These are phyloP conservation scores for Polypterus senegalus DNA, from an alignment of 2,113 vertebrate genomes.

Conservation along the genomic window DNA sequence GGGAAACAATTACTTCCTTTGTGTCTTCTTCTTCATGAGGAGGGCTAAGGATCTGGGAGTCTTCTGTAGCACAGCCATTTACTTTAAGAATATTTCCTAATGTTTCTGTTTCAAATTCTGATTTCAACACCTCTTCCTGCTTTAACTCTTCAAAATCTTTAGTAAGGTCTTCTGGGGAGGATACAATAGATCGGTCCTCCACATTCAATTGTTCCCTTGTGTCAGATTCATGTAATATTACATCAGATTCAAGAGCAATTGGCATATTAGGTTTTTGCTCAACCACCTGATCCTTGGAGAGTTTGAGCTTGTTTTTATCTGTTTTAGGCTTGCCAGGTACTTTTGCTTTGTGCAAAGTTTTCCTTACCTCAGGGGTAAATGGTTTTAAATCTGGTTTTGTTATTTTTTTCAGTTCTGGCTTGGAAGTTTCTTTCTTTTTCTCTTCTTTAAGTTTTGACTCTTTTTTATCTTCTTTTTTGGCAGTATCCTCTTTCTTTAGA, in stretches of 20 bases:
- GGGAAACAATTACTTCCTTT: constrained; percentile 22
- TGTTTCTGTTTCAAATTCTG: constrained; percentile 19
- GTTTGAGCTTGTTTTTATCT: constrained; percentile 67
- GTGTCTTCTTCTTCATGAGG: constrained; percentile 25
- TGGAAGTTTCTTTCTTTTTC: constrained; percentile 74
- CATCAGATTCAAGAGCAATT: constrained; percentile 32
- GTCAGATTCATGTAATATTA: constrained; percentile 27
- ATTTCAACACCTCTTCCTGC: constrained; percentile 49
- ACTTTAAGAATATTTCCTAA: constrained; percentile 21
- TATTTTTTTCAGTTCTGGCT: constrained; percentile 74
- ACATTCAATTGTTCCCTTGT: constrained; percentile 30
- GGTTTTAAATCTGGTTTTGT: constrained; percentile 84
- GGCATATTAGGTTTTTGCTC: constrained; percentile 46
- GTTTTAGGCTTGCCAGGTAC: constrained; percentile 65
- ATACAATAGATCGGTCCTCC: constrained; percentile 65
- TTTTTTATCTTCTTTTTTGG: constrained; percentile 83
- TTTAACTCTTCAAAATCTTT: constrained; percentile 87
- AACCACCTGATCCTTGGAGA: constrained; percentile 46
- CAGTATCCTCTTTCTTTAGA: constrained; percentile 69
- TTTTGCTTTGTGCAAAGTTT: constrained; percentile 87
- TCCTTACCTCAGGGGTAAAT: constrained; percentile 87
- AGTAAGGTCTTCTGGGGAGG: constrained; percentile 91
- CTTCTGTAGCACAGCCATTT: constrained; percentile 21
- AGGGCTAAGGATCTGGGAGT: constrained; percentile 15
- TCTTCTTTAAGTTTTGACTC: constrained; percentile 71